Evolutionary conservation across 2,797 vertebrate genomes (phyloP), one percentile per base, ranked within the genome.

Genomic region (Allobates femoralis): DNA sequence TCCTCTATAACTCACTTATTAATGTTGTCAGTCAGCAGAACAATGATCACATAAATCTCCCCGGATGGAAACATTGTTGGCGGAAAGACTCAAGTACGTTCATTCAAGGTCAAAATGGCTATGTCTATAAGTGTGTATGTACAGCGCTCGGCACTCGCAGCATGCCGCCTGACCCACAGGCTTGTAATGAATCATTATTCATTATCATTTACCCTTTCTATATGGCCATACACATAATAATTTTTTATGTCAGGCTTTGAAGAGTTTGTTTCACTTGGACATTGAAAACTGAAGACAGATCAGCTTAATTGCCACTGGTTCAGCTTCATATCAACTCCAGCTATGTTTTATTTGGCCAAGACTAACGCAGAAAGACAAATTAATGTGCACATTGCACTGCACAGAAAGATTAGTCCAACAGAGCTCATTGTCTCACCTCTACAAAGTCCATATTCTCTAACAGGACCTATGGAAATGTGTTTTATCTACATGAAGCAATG

Each of bases 1-100:
- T 75, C 83, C 83, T 85, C 83, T 85, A 88, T 88, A 88, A 88
- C 75, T 88, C 86, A 88, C 86, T 81, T 84, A 88, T 84, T 85
- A 88, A 81, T 80, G 86, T 87, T 88, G 86, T 88, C 86, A 88
- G 86, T 85, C 86, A 88, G 71, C 69, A 80, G 82, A 73, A 75
- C 78, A 80, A 30, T 66, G 86, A 76, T 62, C 77, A 30, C 66
- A 88, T 85, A 88, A 87, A 88, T 88, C 82, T 81, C 34, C 32
- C 56, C 23, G 23, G 66, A 69, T 88, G 58, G 86, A 88, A 81
- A 79, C 76, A 81, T 81, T 85, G 86, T 88, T 88, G 81, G 77
- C 83, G 37, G 67, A 80, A 67, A 30, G n/a, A 58, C 34, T 64
- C 55, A 58, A 62, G 71, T 84, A 50, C 73, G 7, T 30, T 81